Percentiles rank a stretch among this genome's conserved stretches.
Conservation (phyloP, 2,888 invertebrate genomes). For the Allophyes oxyacanthae region DNA sequence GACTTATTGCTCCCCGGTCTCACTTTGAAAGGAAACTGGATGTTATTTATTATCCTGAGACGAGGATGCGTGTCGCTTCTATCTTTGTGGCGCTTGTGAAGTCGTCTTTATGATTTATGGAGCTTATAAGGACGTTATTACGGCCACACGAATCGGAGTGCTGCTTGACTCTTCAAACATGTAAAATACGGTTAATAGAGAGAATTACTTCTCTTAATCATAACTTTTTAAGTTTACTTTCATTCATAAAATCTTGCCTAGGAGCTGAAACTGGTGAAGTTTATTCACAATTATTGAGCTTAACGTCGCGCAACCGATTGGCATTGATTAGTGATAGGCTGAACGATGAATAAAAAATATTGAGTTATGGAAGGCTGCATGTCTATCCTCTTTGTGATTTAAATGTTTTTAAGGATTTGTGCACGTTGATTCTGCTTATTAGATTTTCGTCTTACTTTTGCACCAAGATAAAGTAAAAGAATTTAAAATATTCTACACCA, state of each 20-base stretch:
- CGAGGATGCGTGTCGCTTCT: slow-evolving; percentile 85
- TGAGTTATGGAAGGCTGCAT: too few species aligned
- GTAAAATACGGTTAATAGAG: slow-evolving; percentile 31
- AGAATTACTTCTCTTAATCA: slow-evolving; percentile 29
- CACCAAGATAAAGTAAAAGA: too few species aligned
- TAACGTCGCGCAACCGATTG: too few species aligned
- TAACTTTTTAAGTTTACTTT: not conserved
- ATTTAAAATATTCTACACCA: not conserved
- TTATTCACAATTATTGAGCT: too few species aligned
- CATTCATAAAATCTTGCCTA: slow-evolving; percentile 20
- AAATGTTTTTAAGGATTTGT: too few species aligned
- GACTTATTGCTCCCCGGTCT: slow-evolving; percentile 88
- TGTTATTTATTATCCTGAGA: slow-evolving; percentile 86
- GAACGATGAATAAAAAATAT: too few species aligned
- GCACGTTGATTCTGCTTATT: too few species aligned
- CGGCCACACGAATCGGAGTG: slow-evolving; percentile 70
- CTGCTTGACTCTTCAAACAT: slow-evolving; percentile 41
- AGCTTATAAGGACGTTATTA: slow-evolving; percentile 84
- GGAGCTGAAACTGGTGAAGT: not conserved
- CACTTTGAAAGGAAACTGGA: slow-evolving; percentile 87
- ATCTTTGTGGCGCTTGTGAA: slow-evolving; percentile 86
- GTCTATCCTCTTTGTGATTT: too few species aligned
- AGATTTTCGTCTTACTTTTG: too few species aligned
- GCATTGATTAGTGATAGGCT: too few species aligned
- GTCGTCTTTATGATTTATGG: slow-evolving; percentile 84